phyloP scores from a whole-genome alignment of 2,113 vertebrate species.

The Paraplagusia blochii region DNA sequence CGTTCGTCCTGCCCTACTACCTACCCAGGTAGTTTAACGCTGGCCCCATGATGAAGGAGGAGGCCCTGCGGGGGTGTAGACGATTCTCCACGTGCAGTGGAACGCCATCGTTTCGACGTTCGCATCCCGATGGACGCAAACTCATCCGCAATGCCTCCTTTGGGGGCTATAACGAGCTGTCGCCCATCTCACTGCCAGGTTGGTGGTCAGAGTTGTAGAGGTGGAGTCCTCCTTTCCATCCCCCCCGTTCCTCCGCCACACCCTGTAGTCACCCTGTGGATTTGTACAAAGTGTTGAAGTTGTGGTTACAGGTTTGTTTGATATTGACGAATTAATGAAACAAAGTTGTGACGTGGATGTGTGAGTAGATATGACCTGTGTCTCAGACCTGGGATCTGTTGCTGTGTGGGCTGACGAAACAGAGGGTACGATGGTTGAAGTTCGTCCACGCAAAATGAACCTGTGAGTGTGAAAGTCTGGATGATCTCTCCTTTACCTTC shows the following conservation, averaged over 20 bases:
- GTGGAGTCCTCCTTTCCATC: background rate
- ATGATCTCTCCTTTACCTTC: slow-evolving; percentile 33
- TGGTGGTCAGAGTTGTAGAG: slow-evolving; percentile 62
- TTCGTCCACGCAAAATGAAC: too few species aligned
- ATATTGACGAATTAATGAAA: too few species aligned
- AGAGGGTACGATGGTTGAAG: background rate
- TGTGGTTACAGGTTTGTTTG: too few species aligned
- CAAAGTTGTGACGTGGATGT: too few species aligned
- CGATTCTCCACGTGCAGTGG: slow-evolving; percentile 92
- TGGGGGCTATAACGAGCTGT: slow-evolving; percentile 93
- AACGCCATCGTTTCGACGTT: slow-evolving; percentile 79
- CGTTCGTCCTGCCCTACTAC: slow-evolving; percentile 12
- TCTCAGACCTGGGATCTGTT: too few species aligned
- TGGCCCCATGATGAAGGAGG: slow-evolving; percentile 87
- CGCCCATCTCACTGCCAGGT: slow-evolving; percentile 87
- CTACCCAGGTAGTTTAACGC: slow-evolving; percentile 36
- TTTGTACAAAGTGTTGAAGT: too few species aligned
- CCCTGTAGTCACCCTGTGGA: background rate
- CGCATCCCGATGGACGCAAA: slow-evolving; percentile 87
- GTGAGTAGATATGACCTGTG: too few species aligned
- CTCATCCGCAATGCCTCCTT: slow-evolving; percentile 97
- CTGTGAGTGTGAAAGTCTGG: slow-evolving; percentile 6
- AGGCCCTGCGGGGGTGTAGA: slow-evolving; percentile 83
- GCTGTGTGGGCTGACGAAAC: too few species aligned
- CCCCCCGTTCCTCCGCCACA: background rate